A percentile compares a stretch with the other conserved stretches of the same genome.
Conservation (phyloP, 2,113 vertebrate genomes). For the Engystomops pustulosus region DNA sequence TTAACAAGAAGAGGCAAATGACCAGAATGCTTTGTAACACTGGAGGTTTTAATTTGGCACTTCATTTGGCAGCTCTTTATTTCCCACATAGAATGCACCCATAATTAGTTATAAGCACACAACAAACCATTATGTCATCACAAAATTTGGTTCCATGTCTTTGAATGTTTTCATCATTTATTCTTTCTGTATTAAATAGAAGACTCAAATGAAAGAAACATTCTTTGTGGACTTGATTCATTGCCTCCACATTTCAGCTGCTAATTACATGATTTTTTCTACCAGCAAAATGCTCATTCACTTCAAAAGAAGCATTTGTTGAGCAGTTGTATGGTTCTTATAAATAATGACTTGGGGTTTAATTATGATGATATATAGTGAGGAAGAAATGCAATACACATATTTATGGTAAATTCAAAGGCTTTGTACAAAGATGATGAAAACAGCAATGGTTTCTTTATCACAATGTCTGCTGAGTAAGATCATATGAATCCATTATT, state of each 20-base stretch:
- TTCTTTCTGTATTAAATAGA: background rate
- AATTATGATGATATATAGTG: conserved; percentile 9
- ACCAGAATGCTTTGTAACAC: background rate
- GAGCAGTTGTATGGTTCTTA: background rate
- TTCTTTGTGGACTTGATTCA: background rate
- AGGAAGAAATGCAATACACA: conserved; percentile 6
- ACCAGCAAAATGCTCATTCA: background rate
- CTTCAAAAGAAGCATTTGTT: background rate
- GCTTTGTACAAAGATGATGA: background rate
- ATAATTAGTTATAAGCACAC: conserved; percentile 26
- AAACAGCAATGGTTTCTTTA: background rate
- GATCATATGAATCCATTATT: background rate
- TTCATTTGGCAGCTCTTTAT: conserved; percentile 24
- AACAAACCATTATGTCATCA: conserved; percentile 35
- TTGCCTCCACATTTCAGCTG: conserved; percentile 11
- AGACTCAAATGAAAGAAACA: background rate
- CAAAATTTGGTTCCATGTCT: background rate
- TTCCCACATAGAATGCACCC: conserved; percentile 1
- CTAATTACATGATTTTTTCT: conserved; percentile 24
- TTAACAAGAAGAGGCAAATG: background rate
- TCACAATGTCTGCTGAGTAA: background rate
- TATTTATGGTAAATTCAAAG: background rate
- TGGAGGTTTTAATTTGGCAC: background rate
- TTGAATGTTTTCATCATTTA: background rate
- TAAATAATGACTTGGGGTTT: background rate